phyloP scores from a whole-genome alignment of 2,888 invertebrate genomes.

The Hypomecis atomaria region DNA sequence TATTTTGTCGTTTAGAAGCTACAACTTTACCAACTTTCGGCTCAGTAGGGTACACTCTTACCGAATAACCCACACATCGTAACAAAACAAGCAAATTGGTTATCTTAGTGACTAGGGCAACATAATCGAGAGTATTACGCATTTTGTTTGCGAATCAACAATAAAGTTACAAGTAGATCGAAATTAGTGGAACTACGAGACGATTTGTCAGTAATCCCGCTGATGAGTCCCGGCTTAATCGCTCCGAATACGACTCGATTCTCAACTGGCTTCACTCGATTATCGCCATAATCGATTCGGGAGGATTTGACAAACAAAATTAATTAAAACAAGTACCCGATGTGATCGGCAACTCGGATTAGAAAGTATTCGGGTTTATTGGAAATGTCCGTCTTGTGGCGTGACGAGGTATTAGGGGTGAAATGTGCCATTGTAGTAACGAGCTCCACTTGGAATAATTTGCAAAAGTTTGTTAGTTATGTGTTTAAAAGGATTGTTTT shows the following conservation, averaged over 20 bases:
- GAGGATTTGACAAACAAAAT: slow-evolving; percentile 40
- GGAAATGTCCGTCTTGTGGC: slow-evolving; percentile 8
- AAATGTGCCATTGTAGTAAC: background rate
- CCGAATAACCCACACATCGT: too few relatives aligned
- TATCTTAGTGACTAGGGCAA: too few relatives aligned
- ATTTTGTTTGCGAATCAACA: slow-evolving; percentile 5
- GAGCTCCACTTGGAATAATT: background rate
- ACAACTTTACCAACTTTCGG: too few relatives aligned
- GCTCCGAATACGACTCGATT: slow-evolving; percentile 38
- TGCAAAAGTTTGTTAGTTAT: too few relatives aligned
- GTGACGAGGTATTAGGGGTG: background rate
- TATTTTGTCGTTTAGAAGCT: too few relatives aligned
- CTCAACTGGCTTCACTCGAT: slow-evolving; percentile 36
- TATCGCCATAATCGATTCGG: slow-evolving; percentile 38
- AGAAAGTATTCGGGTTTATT: slow-evolving; percentile 25
- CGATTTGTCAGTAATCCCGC: slow-evolving; percentile 23
- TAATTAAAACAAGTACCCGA: slow-evolving; percentile 41
- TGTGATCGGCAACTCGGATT: slow-evolving; percentile 23
- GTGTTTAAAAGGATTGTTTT: too few relatives aligned
- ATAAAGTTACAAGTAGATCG: slow-evolving; percentile 15
- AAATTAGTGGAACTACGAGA: slow-evolving; percentile 24
- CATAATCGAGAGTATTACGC: too few relatives aligned
- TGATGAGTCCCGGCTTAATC: slow-evolving; percentile 31
- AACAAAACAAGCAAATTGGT: too few relatives aligned
- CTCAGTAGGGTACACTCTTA: too few relatives aligned